Evolutionary conservation across 2,797 vertebrate genomes (phyloP).

Genomic region (Neopelma chrysocephalum): DNA sequence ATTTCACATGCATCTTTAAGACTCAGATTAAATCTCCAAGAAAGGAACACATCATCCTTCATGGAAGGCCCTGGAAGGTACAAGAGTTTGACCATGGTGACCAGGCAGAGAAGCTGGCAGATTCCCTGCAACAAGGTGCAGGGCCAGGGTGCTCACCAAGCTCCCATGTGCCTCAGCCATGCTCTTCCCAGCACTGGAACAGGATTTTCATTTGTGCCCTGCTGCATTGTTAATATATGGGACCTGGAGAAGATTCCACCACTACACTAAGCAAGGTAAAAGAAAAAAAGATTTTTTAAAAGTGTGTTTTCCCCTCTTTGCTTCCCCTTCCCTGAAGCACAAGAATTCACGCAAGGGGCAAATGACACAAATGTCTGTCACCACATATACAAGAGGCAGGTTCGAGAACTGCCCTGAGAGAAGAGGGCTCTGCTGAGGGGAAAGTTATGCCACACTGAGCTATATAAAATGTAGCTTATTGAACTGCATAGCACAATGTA

Average conservation of each 20-base stretch:
- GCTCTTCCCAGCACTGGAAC: not conserved
- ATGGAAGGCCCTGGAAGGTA: not conserved
- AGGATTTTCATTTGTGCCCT: not conserved
- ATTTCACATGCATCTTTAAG: not conserved
- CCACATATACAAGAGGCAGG: not conserved
- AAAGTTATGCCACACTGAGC: not conserved
- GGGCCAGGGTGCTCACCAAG: not conserved
- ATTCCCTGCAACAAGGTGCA: not conserved
- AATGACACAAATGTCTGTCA: not conserved
- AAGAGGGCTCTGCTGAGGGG: not conserved
- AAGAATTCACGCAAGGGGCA: not conserved
- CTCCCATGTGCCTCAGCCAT: rapidly evolving
- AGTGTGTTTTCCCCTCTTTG: not conserved
- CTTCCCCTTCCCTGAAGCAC: not conserved
- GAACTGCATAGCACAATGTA: not conserved
- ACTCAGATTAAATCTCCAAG: not conserved
- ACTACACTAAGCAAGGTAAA: not conserved
- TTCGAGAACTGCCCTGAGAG: not conserved
- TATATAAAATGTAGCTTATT: not conserved
- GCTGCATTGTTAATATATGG: not conserved
- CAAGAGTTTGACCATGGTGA: not conserved
- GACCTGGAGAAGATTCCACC: not conserved
- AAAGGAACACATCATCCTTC: not conserved
- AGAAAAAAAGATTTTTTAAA: rapidly evolving
- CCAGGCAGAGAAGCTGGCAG: not conserved